A percentile compares a stretch with the other conserved stretches of the same genome.
These are phyloP conservation scores for Petrocephalus schoutedeni DNA, from an alignment of 2,797 vertebrate species.

Conservation along the genomic window DNA sequence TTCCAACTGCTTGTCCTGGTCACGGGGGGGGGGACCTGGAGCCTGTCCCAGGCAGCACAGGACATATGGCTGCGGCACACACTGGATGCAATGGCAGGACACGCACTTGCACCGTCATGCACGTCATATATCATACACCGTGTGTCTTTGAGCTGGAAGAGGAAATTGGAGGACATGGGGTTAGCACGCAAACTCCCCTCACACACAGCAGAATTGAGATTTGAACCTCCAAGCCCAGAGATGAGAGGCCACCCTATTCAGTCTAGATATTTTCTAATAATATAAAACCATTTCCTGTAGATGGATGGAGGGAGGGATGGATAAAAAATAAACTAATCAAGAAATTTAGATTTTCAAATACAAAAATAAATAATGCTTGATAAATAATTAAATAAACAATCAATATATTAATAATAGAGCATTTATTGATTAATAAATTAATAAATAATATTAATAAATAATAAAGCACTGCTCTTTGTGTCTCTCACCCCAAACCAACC, in stretches of 20 bases:
- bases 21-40: not conserved
- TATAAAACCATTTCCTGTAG: not conserved
- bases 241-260: not conserved
- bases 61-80: not conserved
- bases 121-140: not conserved
- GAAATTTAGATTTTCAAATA: too few species aligned
- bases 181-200: not conserved
- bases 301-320: not conserved
- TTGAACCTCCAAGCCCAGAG: not conserved
- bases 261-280: not conserved
- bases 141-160: not conserved
- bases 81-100: not conserved
- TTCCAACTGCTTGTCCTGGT: not conserved
- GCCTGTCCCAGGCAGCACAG: not conserved
- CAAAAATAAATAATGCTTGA: too few species aligned
- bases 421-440: too few species aligned
- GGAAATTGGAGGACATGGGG: not conserved
- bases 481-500: not conserved
- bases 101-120: not conserved
- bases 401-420: too few species aligned
- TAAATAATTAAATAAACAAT: too few species aligned
- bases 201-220: not conserved
- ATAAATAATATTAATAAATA: too few species aligned
- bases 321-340: not conserved
- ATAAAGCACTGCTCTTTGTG: not conserved